These are phyloP conservation scores for Ochotona curzoniae DNA, from an alignment of 2,113 vertebrate species.

Conservation along the genomic window DNA sequence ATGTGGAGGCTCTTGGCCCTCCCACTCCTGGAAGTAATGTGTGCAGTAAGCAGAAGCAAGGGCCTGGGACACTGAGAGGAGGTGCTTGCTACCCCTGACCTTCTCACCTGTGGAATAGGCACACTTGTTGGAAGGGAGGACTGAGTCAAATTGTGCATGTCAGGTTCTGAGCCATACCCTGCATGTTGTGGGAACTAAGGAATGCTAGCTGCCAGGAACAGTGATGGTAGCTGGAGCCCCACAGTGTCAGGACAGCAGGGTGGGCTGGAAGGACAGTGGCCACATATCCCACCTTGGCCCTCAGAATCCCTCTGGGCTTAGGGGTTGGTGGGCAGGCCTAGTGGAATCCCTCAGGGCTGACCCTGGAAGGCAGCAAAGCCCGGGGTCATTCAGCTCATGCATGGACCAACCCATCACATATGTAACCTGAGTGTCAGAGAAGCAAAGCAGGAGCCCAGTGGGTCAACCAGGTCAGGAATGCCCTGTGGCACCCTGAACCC, in stretches of 20 bases:
- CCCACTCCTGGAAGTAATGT: not conserved
- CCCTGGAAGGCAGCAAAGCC: not conserved
- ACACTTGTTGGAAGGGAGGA: not conserved
- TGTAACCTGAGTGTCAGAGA: not conserved
- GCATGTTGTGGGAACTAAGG: not conserved
- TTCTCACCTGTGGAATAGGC: not conserved
- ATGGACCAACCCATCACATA: not conserved
- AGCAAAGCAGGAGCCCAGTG: not conserved
- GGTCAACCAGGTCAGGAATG: not conserved
- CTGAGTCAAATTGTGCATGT: not conserved
- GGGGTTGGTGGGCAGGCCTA: not conserved
- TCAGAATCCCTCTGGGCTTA: not conserved
- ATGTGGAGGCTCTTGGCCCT: not conserved
- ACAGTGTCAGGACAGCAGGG: not conserved
- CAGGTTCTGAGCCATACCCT: not conserved
- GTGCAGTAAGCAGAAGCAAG: not conserved
- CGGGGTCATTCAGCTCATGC: not conserved
- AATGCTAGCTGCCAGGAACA: too few relatives aligned
- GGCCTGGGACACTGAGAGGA: not conserved
- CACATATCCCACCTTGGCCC: not conserved
- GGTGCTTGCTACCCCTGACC: not conserved
- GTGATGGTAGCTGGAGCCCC: not conserved
- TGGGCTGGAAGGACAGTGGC: not conserved
- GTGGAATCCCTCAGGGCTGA: not conserved
- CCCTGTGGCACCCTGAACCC: too few relatives aligned